Base-by-base conservation (phyloP, 1,140 invertebrate species). In the Drosophila bocqueti region DNA sequence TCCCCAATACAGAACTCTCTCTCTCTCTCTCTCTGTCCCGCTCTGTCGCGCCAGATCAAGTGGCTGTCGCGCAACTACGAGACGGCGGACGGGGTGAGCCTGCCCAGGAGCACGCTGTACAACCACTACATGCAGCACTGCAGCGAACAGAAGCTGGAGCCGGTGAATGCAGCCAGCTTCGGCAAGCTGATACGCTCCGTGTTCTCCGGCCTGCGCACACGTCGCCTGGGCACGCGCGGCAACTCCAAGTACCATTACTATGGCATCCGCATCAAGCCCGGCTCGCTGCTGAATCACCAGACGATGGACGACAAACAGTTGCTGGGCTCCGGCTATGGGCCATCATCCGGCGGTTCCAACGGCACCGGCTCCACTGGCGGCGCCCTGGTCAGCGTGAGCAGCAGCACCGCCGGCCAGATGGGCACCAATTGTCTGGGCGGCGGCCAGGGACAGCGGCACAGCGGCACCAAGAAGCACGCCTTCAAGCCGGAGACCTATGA, bases 241-340 rank as follows among this genome's bases (percentile, higher is more conserved):
- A 99, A 99, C 94, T 99, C 98, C 8, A 99, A 99, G 93, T 99
- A 99, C 93, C 99, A 99, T 94, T 99, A 99, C 93, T 99, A 99
- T 94, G 99, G 99, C n/a, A 99, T 99, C 73, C 95, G 98, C 50
- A 96, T 99, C 8, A 99, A 99, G 93, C 97, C 97, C 0, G 96
- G 95, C 69, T 98, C 98, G 0, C 94, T 96, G 9, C 92, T 98
- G 34, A 96, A 96, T 75, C 84, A 93, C 43, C 84, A 92, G 24
- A 16, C 76, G 10, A 93, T 94, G 72, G 94, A 94, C 45, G 94
- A 94, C 42, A 93, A 93, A 47, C 76, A 90, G 26, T 52, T 86
- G 66, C 68, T 83, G 43, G 71, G 66, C 46, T 69, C 77, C 10
- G 72, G 69, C 34, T 85, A 86, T 49, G 74, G 69, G n/a, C 52